Base-by-base conservation (phyloP, 2,888 invertebrate species). In the Ophion slaviceki region DNA sequence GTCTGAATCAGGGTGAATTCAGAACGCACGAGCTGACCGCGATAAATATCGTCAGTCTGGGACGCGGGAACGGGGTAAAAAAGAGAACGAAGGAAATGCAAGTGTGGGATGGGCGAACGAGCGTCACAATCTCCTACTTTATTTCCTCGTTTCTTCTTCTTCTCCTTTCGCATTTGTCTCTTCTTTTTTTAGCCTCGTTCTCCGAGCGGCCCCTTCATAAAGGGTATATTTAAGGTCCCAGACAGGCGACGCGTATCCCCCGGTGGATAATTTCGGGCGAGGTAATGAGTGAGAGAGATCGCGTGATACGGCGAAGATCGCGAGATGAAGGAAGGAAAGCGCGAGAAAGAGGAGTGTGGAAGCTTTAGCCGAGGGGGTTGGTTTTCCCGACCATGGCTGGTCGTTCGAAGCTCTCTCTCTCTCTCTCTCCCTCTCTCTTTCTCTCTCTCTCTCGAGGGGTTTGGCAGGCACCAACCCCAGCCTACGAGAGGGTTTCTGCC, bases 261-360 rank as follows among this genome's bases (percentile, higher is more conserved):
- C 84, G 83, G 79, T 86, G 86, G 84, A 88, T 88, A 87, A 88
- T 87, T 88, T 88, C 87, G 87, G 87, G 81, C 84, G 82, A 87
- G 85, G 86, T 86, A 84, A 84, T 74, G 83, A 83, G 84, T 80
- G 83, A 86, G 81, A 70, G 75, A 76, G 81, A 74, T 72, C 71
- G 82, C 75, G 53, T 32, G 62, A 82, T 75, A 62, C n/a, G 77
- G 28, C 28, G 75, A 84, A 79, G 81, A 81, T 78, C 61, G 81
- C 71, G 66, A 82, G 81, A 59, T 53, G 71, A 70, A 84, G 71
- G 86, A 71, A 76, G 80, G 72, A 68, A 72, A 80, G 67, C 76
- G 61, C 59, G 79, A 64, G 84, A 80, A 74, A 82, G 85, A 80
- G 85, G 81, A 83, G 82, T 71, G 66, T 67, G 36, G 17, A 36